Conservation (phyloP, 2,113 vertebrate genomes). For the Cololabis saira region DNA sequence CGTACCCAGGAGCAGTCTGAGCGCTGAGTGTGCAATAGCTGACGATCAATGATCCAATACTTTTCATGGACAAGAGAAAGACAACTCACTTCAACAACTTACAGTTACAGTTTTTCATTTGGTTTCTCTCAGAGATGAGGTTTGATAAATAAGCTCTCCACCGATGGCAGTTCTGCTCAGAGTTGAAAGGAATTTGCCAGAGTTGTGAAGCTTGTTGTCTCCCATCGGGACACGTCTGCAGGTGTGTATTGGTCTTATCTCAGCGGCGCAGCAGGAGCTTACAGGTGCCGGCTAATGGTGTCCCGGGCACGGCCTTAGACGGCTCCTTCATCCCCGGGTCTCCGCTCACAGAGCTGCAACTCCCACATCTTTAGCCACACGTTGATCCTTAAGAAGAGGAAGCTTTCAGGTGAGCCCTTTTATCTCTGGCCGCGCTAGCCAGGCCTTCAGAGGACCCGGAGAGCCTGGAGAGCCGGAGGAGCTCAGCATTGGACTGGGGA, state of each 20-base stretch:
- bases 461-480: conserved; percentile 43
- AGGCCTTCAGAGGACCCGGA: conserved; percentile 27
- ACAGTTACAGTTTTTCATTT: not conserved
- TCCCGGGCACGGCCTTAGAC: conserved; percentile 17
- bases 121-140: not conserved
- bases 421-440: conserved; percentile 51
- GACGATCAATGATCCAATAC: conserved; percentile 18
- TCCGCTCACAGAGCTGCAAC: conserved; percentile 2
- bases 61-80: conserved; percentile 35
- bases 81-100: conserved; percentile 10
- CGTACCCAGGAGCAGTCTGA: conserved; percentile 8
- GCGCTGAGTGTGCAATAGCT: conserved; percentile 20
- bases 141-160: not conserved
- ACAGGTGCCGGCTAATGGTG: conserved; percentile 14
- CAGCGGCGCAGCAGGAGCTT: conserved; percentile 39
- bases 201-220: conserved; percentile 5
- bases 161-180: conserved; percentile 39
- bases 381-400: conserved; percentile 25
- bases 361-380: conserved; percentile 24
- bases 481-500: conserved; percentile 29
- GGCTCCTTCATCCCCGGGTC: not conserved
- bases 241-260: conserved; percentile 45
- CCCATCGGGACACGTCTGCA: conserved; percentile 34
- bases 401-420: conserved; percentile 11
- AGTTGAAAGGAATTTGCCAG: conserved; percentile 15